Percentiles rank a stretch among this genome's conserved stretches.
Evolutionary conservation across 2,888 invertebrate genomes (phyloP).

Genomic region (Agrochola circellaris): DNA sequence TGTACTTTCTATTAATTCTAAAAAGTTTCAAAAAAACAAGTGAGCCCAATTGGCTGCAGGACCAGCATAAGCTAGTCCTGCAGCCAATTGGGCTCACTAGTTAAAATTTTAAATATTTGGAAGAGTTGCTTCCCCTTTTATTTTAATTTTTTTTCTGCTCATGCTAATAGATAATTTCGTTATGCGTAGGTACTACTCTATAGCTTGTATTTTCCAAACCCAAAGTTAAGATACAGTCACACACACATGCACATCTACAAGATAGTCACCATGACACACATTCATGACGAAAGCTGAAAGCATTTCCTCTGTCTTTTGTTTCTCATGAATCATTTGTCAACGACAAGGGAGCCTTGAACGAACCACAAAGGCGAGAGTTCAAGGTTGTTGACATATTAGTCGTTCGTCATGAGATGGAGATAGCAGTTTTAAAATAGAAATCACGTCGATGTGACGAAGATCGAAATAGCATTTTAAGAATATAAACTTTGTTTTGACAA

Average conservation of each 20-base stretch:
- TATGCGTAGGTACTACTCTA: no score
- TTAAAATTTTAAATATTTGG: no score
- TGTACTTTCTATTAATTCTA: no score
- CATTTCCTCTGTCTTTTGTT: conserved; percentile 70
- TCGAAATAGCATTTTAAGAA: neutral
- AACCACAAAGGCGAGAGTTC: conserved; percentile 62
- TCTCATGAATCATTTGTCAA: conserved; percentile 75
- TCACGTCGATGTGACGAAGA: neutral
- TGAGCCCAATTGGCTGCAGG: no score
- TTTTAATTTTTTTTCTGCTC: no score
- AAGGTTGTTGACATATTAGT: conserved; percentile 62
- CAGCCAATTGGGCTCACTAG: no score
- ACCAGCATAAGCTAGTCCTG: no score
- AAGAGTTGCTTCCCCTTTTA: no score
- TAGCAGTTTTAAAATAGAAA: conserved; percentile 39
- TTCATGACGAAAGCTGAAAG: conserved; percentile 59
- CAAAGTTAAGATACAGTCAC: neutral
- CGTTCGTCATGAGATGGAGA: conserved; percentile 49
- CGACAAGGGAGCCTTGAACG: conserved; percentile 68
- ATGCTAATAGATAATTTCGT: no score
- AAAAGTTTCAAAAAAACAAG: no score
- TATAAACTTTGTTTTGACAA: neutral
- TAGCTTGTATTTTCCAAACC: no score
- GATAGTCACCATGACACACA: conserved; percentile 16
- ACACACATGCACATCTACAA: neutral